Evolutionary conservation across 2,888 invertebrate genomes (phyloP).

Genomic region (Fragum sueziense): DNA sequence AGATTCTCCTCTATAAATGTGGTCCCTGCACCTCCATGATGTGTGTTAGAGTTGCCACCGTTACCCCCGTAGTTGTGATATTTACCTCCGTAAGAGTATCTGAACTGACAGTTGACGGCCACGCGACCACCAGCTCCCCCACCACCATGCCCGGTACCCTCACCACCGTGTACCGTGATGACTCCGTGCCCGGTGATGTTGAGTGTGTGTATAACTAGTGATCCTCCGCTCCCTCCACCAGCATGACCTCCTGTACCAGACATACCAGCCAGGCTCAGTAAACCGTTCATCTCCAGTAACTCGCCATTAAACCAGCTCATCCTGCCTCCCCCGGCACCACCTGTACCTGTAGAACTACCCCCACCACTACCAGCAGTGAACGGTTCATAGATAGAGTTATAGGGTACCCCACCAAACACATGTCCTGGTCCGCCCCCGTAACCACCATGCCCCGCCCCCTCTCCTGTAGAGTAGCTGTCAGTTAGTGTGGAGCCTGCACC

Average conservation of each 20-base stretch:
- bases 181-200: constrained; percentile 74
- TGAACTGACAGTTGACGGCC: constrained; percentile 68
- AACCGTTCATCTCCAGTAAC: constrained; percentile 70
- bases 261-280: constrained; percentile 63
- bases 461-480: constrained; percentile 59
- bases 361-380: constrained; percentile 69
- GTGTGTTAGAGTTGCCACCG: constrained; percentile 42
- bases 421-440: constrained; percentile 66
- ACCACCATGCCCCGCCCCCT: constrained; percentile 72
- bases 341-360: constrained; percentile 64
- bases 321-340: constrained; percentile 73
- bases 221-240: constrained; percentile 75
- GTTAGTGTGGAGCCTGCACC: constrained; percentile 63
- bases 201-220: constrained; percentile 66
- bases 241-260: constrained; percentile 62
- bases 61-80: constrained; percentile 71
- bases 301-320: constrained; percentile 69
- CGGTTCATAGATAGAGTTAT: constrained; percentile 70
- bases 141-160: constrained; percentile 64
- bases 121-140: constrained; percentile 74
- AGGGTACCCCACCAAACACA: constrained; percentile 66
- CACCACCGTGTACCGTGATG: constrained; percentile 70
- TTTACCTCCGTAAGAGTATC: constrained; percentile 72
- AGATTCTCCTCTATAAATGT: constrained; percentile 71
- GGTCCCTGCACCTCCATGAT: constrained; percentile 73